A percentile compares a stretch with the other conserved stretches of the same genome.
phyloP scores from a whole-genome alignment of 1,140 invertebrate genomes.

The Ephestia elutella region DNA sequence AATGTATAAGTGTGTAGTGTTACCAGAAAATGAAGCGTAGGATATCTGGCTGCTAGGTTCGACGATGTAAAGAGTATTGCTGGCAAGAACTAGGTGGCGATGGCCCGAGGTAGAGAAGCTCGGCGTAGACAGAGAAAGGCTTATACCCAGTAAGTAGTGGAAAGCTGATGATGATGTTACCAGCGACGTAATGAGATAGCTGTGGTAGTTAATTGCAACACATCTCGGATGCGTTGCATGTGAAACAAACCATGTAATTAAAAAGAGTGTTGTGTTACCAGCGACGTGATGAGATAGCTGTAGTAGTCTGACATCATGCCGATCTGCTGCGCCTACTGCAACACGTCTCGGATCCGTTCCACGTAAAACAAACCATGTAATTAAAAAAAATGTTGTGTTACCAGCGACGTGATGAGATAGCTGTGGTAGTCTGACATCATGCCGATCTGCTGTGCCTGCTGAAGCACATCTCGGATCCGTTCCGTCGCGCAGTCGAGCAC shows the following conservation, averaged over 20 bases:
- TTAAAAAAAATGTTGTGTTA: conserved; percentile 60
- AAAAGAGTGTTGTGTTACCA: background rate
- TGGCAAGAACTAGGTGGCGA: too few relatives aligned
- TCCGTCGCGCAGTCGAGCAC: conserved; percentile 92
- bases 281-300: conserved; percentile 92
- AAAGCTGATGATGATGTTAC: too few relatives aligned
- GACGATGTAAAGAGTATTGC: too few relatives aligned
- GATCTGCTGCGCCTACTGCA: conserved; percentile 96
- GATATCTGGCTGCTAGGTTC: too few relatives aligned
- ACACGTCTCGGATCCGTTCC: conserved; percentile 86
- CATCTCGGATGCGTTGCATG: conserved; percentile 86
- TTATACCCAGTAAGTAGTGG: too few relatives aligned
- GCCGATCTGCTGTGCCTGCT: conserved; percentile 95
- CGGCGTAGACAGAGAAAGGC: too few relatives aligned
- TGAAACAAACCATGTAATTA: too few relatives aligned
- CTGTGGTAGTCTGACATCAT: conserved; percentile 96
- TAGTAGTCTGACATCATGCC: conserved; percentile 96
- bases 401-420: conserved; percentile 92
- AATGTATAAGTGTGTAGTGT: conserved; percentile 43
- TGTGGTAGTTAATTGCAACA: conserved; percentile 94
- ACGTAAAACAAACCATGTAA: too few relatives aligned
- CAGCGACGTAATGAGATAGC: conserved; percentile 93
- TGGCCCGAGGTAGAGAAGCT: too few relatives aligned
- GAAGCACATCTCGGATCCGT: conserved; percentile 87
- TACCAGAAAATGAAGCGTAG: too few relatives aligned